Percentiles rank a stretch among this genome's conserved stretches.
These are phyloP conservation scores for Agriotes lineatus DNA, from an alignment of 2,888 invertebrate genomes.

Conservation along the genomic window DNA sequence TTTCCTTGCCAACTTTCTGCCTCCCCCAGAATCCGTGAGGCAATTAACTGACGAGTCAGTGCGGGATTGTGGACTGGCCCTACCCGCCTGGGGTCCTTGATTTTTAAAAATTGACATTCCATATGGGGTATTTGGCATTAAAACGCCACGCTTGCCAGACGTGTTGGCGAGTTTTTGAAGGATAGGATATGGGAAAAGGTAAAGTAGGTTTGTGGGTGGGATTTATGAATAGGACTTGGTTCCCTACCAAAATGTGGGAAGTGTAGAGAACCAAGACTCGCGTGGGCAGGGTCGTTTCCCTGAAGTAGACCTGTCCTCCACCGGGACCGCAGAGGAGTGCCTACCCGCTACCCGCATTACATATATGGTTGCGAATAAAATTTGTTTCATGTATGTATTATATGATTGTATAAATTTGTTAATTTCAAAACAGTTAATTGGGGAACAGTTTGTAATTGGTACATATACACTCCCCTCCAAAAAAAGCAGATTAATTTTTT, in stretches of 20 bases:
- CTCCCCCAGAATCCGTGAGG: not conserved
- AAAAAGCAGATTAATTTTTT: too few species aligned
- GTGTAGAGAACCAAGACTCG: not conserved
- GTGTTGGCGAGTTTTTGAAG: not conserved
- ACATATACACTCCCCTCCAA: too few species aligned
- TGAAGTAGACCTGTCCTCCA: not conserved
- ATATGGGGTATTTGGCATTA: not conserved
- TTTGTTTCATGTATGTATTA: too few species aligned
- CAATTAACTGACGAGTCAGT: not conserved
- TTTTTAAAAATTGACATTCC: not conserved
- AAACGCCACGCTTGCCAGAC: not conserved
- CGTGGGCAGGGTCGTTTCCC: not conserved
- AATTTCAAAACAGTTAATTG: too few species aligned
- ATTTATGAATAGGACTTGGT: not conserved
- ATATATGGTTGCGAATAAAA: too few species aligned
- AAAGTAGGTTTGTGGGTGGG: not conserved
- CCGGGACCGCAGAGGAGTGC: not conserved
- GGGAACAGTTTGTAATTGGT: too few species aligned
- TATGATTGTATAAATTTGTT: too few species aligned
- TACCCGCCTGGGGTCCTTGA: not conserved
- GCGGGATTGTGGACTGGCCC: not conserved
- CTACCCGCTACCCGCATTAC: not conserved
- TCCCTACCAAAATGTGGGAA: not conserved
- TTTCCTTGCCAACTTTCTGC: not conserved
- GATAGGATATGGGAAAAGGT: too few species aligned